Evolutionary conservation across 2,113 vertebrate genomes (phyloP).

Genomic region (Halichoeres trimaculatus): DNA sequence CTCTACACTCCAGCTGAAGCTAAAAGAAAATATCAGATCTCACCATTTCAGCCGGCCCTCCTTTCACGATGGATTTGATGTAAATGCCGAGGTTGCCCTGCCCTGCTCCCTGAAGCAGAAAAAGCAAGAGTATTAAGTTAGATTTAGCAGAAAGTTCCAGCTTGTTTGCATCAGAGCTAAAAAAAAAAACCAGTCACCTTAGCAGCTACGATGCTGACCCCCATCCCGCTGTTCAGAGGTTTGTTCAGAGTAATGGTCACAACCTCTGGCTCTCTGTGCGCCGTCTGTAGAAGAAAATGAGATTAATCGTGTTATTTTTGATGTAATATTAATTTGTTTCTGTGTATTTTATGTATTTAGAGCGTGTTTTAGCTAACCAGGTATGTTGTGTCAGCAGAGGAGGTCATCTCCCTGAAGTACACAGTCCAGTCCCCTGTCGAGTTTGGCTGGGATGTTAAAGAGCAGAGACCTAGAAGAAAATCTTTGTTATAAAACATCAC

Average conservation of each 20-base stretch:
- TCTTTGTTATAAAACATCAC: not conserved
- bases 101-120: conserved; percentile 86
- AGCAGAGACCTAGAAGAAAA: conserved; percentile 87
- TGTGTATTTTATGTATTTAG: not conserved
- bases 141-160: no score
- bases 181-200: conserved; percentile 83
- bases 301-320: not conserved
- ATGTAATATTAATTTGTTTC: not conserved
- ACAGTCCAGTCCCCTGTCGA: conserved; percentile 90
- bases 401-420: conserved; percentile 85
- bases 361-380: conserved; percentile 71
- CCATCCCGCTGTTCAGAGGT: conserved; percentile 90
- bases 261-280: conserved; percentile 87
- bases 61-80: conserved; percentile 93
- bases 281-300: conserved; percentile 68
- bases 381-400: conserved; percentile 80
- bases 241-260: conserved; percentile 91
- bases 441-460: conserved; percentile 81
- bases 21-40: conserved; percentile 35
- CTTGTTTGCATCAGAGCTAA: not conserved
- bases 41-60: conserved; percentile 92
- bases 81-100: conserved; percentile 93
- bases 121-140: not conserved
- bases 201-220: conserved; percentile 94
- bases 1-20: not conserved